phyloP scores from a whole-genome alignment of 2,113 vertebrate species.

The Ia io region DNA sequence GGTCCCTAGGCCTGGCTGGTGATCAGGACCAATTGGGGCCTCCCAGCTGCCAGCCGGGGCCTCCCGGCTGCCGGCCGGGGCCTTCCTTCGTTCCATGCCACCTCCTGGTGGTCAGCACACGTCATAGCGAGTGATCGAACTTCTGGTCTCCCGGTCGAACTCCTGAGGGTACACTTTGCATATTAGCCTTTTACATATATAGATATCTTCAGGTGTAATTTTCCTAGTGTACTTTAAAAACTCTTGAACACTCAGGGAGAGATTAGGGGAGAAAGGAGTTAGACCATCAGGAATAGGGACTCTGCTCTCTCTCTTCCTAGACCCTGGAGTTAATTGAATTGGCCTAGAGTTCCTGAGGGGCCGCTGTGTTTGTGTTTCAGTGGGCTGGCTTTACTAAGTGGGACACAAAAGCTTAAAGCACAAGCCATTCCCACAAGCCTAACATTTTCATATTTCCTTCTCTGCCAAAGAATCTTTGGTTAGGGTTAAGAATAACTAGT shows the following conservation, averaged over 20 bases:
- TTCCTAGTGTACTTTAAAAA: slow-evolving; percentile 36
- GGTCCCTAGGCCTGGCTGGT: too few relatives aligned
- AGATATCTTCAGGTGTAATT: neutral
- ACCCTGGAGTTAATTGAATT: neutral
- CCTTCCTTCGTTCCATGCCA: too few relatives aligned
- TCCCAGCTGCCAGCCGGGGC: too few relatives aligned
- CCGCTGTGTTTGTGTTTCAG: slow-evolving; percentile 42
- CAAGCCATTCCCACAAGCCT: slow-evolving; percentile 73
- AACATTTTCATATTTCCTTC: slow-evolving; percentile 79
- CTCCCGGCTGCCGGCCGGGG: too few relatives aligned
- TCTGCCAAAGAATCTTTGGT: slow-evolving; percentile 80
- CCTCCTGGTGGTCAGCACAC: too few relatives aligned
- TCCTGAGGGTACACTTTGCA: too few relatives aligned
- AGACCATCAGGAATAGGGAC: neutral
- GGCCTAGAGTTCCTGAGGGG: neutral
- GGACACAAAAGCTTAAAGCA: slow-evolving; percentile 71
- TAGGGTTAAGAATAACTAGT: slow-evolving; percentile 77
- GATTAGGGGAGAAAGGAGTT: neutral
- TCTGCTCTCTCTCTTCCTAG: neutral
- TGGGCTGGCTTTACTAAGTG: slow-evolving; percentile 43
- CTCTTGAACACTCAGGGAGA: neutral
- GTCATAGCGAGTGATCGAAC: too few relatives aligned
- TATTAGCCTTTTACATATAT: too few relatives aligned
- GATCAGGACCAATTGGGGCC: too few relatives aligned
- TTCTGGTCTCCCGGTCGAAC: too few relatives aligned